phyloP scores from a whole-genome alignment of 2,113 vertebrate genomes.

The Nothobranchius furzeri region DNA sequence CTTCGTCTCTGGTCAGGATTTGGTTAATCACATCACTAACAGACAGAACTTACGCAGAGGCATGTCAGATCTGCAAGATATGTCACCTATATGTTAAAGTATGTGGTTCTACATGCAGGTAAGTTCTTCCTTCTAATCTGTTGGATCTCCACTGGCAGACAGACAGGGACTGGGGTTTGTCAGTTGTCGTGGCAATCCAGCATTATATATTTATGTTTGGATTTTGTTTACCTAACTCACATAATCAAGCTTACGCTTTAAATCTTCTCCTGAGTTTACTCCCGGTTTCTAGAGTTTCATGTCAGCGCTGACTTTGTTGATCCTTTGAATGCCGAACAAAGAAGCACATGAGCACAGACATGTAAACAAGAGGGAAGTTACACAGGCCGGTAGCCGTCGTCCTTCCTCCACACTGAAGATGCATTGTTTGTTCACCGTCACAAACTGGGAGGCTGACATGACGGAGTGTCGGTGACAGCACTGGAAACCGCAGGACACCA shows the following conservation, averaged over 20 bases:
- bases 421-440: conserved; percentile 39
- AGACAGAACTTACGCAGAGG: not conserved
- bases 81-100: not conserved
- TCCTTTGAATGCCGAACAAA: not conserved
- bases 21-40: not conserved
- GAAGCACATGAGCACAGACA: conserved; percentile 12
- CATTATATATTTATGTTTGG: conserved; percentile 13
- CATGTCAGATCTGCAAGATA: not conserved
- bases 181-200: conserved; percentile 1
- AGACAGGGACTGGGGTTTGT: conserved; percentile 2
- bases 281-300: not conserved
- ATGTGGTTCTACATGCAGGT: not conserved
- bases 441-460: conserved; percentile 40
- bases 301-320: not conserved
- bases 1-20: conserved; percentile 3
- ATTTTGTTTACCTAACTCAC: conserved; percentile 1
- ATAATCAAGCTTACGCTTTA: not conserved
- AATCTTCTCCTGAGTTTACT: not conserved
- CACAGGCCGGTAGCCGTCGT: conserved; percentile 24
- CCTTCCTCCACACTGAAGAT: conserved; percentile 30
- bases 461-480: conserved; percentile 39
- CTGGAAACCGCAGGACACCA: conserved; percentile 41
- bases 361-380: not conserved
- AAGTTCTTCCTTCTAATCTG: not conserved
- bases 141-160: conserved; percentile 10